Evolutionary conservation across 2,797 vertebrate genomes (phyloP), one percentile per base, ranked within the genome.

Genomic region (Sardinella longiceps): DNA sequence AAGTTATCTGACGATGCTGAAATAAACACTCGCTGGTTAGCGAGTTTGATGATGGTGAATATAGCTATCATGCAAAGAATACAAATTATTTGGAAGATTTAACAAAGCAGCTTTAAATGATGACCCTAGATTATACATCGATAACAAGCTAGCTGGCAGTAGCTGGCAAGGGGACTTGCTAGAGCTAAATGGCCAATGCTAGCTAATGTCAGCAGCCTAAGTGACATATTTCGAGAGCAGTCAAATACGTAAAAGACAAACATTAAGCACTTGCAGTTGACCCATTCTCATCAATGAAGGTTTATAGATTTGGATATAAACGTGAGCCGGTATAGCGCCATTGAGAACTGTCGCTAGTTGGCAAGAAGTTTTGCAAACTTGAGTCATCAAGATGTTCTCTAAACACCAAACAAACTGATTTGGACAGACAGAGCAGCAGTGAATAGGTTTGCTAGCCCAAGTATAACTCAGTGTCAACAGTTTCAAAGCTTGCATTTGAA

Each of bases 161-260:
- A 11, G 84, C 39, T 18, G 66, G 58, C 85, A 15, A 81, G 45
- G 82, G 83, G 84, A 84, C 86, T 84, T 92, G 90, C 93, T 89
- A 91, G 89, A 83, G 85, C 86, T 82, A 90, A 88, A 86, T 74
- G 88, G 92, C 93, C 93, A 93, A 51, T 63, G n/a, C 84, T 45
- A 80, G 66, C 74, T 77, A 77, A 77, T 77, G 70, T 77, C 70
- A 77, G 12, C 37, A 77, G 92, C 92, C 93, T 92, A 48, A 85
- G 88, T 93, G 92, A 90, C 89, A 89, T 87, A 89, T 88, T 91
- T 15, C 56, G 70, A 18, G 70, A 77, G 33, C 70, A 43, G 33
- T 15, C 33, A 77, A 43, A 23, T 15, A 77, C 70, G 18, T 43
- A 77, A 39, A 74, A 77, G 46, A 48, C 46, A 48, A 77, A 77